Conservation (phyloP, 2,888 invertebrate genomes). For the Callinectes sapidus region DNA sequence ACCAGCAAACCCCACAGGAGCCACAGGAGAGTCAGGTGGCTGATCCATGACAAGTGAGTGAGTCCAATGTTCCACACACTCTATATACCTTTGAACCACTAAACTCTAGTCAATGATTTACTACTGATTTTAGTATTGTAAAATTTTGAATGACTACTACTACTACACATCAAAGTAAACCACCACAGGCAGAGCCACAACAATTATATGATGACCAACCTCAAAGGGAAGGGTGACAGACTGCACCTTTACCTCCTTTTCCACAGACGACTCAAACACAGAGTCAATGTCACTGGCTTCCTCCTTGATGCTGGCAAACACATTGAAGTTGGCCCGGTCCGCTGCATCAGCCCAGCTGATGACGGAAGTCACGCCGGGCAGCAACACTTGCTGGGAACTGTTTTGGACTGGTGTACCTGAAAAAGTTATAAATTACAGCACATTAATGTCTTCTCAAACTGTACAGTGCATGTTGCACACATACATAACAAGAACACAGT, state of each 20-base stretch:
- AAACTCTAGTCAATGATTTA: background rate
- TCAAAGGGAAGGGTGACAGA: slow-evolving; percentile 54
- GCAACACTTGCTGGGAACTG: slow-evolving; percentile 85
- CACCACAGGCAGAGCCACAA: slow-evolving; percentile 30
- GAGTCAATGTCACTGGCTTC: slow-evolving; percentile 81
- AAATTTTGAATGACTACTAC: background rate
- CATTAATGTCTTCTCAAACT: background rate
- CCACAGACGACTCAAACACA: slow-evolving; percentile 74
- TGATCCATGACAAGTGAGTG: background rate
- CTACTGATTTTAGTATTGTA: background rate
- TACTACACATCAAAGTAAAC: background rate
- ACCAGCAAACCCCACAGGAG: background rate
- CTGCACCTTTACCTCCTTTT: slow-evolving; percentile 75
- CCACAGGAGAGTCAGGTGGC: background rate
- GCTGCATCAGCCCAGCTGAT: slow-evolving; percentile 83
- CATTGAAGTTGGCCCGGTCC: slow-evolving; percentile 83
- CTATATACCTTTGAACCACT: background rate
- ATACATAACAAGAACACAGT: background rate
- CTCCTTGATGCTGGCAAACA: slow-evolving; percentile 83
- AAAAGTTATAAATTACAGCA: slow-evolving; percentile 73
- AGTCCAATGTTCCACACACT: background rate
- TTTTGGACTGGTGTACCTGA: slow-evolving; percentile 85
- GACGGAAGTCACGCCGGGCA: slow-evolving; percentile 90
- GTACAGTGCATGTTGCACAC: background rate
- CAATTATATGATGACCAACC: slow-evolving; percentile 47